A percentile compares a stretch with the other conserved stretches of the same genome.
Conservation (phyloP, 23 tunicate genomes). For the Diplosoma virens region DNA sequence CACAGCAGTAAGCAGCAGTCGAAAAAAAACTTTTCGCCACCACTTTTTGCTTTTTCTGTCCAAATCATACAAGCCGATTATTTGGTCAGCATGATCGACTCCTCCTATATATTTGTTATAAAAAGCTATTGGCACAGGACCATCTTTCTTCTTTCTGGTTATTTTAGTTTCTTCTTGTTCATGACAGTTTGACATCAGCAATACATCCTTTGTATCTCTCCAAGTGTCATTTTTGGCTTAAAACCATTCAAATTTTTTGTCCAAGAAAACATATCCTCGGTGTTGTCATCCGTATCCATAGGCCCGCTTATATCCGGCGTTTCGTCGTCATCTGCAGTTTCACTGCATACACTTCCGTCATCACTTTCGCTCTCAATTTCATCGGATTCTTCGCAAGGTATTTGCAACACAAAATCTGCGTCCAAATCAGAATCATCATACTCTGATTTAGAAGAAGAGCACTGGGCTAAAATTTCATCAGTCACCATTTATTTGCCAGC, state of each 20-base stretch:
- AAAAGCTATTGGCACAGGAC: neutral
- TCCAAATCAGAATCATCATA: slow-evolving; percentile 6
- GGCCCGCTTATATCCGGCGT: neutral
- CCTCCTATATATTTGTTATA: too few species aligned
- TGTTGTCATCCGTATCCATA: neutral
- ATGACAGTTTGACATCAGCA: neutral
- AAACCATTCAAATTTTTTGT: slow-evolving; percentile 6
- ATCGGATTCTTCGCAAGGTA: neutral
- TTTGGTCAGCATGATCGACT: too few species aligned
- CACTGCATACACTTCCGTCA: neutral
- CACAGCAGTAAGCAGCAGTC: neutral
- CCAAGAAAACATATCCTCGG: neutral
- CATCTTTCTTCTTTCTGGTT: neutral
- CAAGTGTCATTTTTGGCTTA: slow-evolving; percentile 8
- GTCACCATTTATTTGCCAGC: too few species aligned
- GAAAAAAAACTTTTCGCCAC: slow-evolving; percentile 13
- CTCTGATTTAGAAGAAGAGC: neutral
- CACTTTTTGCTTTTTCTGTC: neutral
- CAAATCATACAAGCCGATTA: neutral
- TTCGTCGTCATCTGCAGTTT: neutral
- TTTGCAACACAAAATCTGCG: neutral
- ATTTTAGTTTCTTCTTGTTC: neutral
- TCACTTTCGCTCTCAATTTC: slow-evolving; percentile 10
- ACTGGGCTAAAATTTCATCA: too few species aligned
- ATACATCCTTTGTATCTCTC: neutral